phyloP scores from a whole-genome alignment of 2,113 vertebrate species.

The Myiagra hebetior region DNA sequence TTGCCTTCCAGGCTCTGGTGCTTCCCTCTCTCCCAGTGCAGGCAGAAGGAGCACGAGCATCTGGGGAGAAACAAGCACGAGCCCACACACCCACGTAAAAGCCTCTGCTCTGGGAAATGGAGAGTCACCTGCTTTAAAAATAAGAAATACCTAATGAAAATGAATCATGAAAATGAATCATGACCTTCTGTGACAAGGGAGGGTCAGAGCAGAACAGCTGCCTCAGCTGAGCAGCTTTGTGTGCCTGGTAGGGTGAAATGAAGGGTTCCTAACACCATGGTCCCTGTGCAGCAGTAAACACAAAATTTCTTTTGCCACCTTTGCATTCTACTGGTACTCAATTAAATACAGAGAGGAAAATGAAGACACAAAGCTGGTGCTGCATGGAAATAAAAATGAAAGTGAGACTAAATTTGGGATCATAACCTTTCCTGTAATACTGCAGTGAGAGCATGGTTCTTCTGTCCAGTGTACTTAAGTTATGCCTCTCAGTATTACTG shows the following conservation, averaged over 20 bases:
- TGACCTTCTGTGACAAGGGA: neutral
- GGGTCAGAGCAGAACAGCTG: neutral
- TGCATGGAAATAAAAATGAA: neutral
- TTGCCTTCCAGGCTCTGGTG: neutral
- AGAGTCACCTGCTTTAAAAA: neutral
- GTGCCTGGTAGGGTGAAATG: fast-evolving
- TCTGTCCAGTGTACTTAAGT: neutral
- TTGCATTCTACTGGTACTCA: neutral
- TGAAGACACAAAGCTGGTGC: neutral
- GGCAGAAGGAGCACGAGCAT: neutral
- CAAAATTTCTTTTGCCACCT: neutral
- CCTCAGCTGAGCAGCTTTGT: neutral
- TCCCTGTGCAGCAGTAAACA: neutral
- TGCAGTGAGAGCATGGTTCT: neutral
- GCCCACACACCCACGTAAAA: fast-evolving
- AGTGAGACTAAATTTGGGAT: neutral
- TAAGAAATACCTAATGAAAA: neutral
- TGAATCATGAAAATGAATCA: neutral
- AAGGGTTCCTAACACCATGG: neutral
- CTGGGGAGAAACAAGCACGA: fast-evolving
- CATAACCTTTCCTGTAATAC: neutral
- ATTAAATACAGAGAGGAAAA: neutral
- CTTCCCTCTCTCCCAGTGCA: fast-evolving
- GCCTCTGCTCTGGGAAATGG: neutral
- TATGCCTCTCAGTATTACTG: neutral